Percentiles rank a stretch among this genome's conserved stretches.
Conservation (phyloP, 2,888 invertebrate species). For the Oxystoma pomonae region DNA sequence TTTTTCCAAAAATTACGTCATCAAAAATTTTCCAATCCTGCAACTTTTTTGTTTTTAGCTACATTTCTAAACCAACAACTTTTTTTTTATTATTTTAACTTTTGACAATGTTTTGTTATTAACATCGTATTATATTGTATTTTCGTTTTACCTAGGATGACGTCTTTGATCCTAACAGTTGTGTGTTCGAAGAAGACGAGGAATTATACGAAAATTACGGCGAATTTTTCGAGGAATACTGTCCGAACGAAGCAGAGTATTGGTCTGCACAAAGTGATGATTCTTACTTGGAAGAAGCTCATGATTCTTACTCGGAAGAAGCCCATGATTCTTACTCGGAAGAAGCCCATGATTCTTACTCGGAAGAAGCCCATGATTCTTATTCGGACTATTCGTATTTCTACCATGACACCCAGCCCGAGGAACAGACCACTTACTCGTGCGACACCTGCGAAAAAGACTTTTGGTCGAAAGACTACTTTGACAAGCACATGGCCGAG, state of each 20-base stretch:
- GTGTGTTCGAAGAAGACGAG: not conserved
- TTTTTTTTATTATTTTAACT: too few species aligned
- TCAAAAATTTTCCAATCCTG: too few species aligned
- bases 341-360: not conserved
- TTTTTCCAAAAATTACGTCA: too few species aligned
- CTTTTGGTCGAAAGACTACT: constrained; percentile 57
- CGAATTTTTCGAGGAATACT: not conserved
- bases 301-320: not conserved
- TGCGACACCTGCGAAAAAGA: constrained; percentile 82
- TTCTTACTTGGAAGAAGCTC: not conserved
- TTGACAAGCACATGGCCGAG: constrained; percentile 64
- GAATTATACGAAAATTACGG: not conserved
- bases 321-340: not conserved
- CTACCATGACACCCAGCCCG: constrained; percentile 7
- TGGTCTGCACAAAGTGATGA: not conserved
- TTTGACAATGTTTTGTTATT: too few species aligned
- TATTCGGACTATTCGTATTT: too few species aligned
- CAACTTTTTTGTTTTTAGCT: too few species aligned
- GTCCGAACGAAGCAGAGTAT: not conserved
- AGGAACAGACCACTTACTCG: constrained; percentile 47
- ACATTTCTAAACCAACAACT: too few species aligned
- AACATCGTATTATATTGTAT: too few species aligned
- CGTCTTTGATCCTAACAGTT: not conserved
- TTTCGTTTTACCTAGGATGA: not conserved
- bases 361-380: not conserved